phyloP scores from a whole-genome alignment of 2,797 vertebrate genomes.

The Hydrolagus colliei region DNA sequence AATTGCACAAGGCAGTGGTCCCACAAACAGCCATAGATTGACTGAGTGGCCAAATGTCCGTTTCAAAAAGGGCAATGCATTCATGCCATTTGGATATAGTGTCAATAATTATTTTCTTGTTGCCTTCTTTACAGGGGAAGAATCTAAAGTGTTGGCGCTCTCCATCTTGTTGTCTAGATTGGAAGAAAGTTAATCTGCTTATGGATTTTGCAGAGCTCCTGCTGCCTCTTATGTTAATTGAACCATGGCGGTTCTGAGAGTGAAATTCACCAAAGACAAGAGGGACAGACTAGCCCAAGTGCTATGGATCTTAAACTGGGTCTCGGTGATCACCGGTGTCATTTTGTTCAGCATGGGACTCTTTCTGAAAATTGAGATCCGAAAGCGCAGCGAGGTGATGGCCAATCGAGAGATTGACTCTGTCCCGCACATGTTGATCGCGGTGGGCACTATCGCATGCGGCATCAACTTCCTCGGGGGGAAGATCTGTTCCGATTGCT shows the following conservation, averaged over 20 bases:
- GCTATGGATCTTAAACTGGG: constrained; percentile 88
- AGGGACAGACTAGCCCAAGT: constrained; percentile 81
- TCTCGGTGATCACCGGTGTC: constrained; percentile 74
- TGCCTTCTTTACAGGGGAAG: neutral
- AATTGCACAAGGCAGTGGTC: too few relatives aligned
- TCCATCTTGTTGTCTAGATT: neutral
- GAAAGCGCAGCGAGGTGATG: constrained; percentile 77
- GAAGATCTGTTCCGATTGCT: constrained; percentile 87
- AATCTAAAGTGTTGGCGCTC: neutral
- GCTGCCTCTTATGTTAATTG: constrained; percentile 33
- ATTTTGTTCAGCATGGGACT: constrained; percentile 79
- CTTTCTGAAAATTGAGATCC: constrained; percentile 81
- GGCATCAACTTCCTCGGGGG: constrained; percentile 82
- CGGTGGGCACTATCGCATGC: constrained; percentile 74
- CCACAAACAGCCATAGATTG: too few relatives aligned
- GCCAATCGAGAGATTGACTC: constrained; percentile 69
- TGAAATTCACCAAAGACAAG: constrained; percentile 78
- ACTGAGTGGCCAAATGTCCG: too few relatives aligned
- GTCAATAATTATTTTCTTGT: neutral
- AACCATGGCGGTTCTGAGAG: constrained; percentile 75
- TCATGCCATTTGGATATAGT: neutral
- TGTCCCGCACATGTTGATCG: constrained; percentile 78
- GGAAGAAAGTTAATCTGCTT: constrained; percentile 40
- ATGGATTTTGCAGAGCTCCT: constrained; percentile 38
- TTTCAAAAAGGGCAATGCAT: too few relatives aligned